phyloP scores from a whole-genome alignment of 53 echinoderm and acorn worm species.

The Apostichopus leukothele region DNA sequence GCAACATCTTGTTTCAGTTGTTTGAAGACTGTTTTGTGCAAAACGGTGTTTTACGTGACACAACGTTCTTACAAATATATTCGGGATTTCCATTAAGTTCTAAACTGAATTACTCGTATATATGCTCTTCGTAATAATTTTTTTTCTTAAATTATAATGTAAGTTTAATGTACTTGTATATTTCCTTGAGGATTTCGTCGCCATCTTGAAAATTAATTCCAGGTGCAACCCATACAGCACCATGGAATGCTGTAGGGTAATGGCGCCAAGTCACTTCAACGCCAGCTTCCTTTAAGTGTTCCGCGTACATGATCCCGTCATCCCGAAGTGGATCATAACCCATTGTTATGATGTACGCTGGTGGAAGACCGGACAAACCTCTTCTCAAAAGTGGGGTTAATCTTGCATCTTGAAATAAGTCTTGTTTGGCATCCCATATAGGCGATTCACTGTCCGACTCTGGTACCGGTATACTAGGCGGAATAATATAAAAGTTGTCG shows the following conservation, averaged over 20 bases:
- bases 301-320: constrained; percentile 53
- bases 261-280: constrained; percentile 49
- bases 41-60: too few relatives aligned
- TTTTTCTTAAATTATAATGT: background rate
- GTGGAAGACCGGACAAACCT: constrained; percentile 44
- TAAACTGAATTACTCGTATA: too few relatives aligned
- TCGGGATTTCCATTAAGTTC: too few relatives aligned
- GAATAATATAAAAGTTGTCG: background rate
- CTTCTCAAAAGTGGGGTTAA: constrained; percentile 6
- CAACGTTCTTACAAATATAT: too few relatives aligned
- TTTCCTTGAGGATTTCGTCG: background rate
- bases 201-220: constrained; percentile 24
- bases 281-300: constrained; percentile 44
- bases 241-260: constrained; percentile 39
- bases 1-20: too few relatives aligned
- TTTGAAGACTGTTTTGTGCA: too few relatives aligned
- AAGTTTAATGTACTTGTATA: background rate
- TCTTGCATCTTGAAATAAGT: constrained; percentile 25
- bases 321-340: constrained; percentile 46
- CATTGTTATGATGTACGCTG: constrained; percentile 39
- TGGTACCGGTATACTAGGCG: background rate
- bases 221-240: background rate
- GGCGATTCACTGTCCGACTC: background rate
- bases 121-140: too few relatives aligned
- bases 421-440: constrained; percentile 1